These are phyloP conservation scores for Bombus superbus DNA, from an alignment of 1,140 invertebrate genomes.

Conservation along the genomic window DNA sequence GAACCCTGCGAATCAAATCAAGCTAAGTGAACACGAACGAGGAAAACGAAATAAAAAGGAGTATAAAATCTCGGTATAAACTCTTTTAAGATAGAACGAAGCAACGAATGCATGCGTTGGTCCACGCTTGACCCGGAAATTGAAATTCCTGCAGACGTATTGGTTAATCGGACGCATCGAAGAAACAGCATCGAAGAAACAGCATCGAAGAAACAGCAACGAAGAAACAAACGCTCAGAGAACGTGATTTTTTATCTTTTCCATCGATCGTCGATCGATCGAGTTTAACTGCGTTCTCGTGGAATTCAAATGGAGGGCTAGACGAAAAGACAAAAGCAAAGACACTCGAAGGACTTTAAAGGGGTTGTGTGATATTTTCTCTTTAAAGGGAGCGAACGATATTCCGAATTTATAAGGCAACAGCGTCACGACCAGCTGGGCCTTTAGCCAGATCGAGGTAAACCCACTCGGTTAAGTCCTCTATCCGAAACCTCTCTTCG, in stretches of 20 bases:
- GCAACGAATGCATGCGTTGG: conserved; percentile 44
- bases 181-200: conserved; percentile 18
- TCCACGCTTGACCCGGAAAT: conserved; percentile 49
- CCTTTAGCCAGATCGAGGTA: conserved; percentile 57
- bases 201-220: not conserved
- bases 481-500: conserved; percentile 2
- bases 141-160: conserved; percentile 58
- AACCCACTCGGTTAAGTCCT: not conserved
- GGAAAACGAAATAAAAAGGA: conserved; percentile 50
- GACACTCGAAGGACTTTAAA: conserved; percentile 55
- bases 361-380: conserved; percentile 46
- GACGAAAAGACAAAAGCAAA: conserved; percentile 1
- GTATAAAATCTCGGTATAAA: conserved; percentile 35
- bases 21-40: not conserved
- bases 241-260: conserved; percentile 57
- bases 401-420: conserved; percentile 60
- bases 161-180: conserved; percentile 55
- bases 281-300: conserved; percentile 48
- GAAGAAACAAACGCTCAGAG: conserved; percentile 44
- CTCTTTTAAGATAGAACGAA: conserved; percentile 22
- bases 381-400: conserved; percentile 66
- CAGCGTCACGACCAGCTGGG: conserved; percentile 59
- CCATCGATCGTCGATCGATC: conserved; percentile 51
- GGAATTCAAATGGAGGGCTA: conserved; percentile 15
- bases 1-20: conserved; percentile 10